Evolutionary conservation across 2,888 invertebrate species (phyloP).

Genomic region (Ornithoptera priamus): DNA sequence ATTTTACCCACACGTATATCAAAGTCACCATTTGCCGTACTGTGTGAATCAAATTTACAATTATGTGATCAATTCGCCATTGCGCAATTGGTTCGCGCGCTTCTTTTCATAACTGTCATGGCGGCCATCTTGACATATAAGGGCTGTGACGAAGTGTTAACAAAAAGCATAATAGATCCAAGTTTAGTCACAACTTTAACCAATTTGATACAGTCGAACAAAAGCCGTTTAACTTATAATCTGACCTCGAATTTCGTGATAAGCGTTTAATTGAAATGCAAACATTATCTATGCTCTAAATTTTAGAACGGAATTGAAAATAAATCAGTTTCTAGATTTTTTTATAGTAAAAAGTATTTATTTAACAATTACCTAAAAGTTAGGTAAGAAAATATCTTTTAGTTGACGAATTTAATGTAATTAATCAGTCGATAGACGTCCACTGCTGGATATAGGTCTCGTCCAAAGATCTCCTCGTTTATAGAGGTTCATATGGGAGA

Average conservation of each 20-base stretch:
- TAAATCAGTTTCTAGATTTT: too few relatives aligned
- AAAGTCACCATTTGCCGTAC: slow-evolving; percentile 40
- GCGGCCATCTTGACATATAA: slow-evolving; percentile 27
- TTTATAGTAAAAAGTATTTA: too few relatives aligned
- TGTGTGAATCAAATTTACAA: slow-evolving; percentile 50
- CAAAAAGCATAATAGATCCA: slow-evolving; percentile 14
- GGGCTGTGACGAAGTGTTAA: slow-evolving; percentile 21
- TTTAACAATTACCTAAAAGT: too few relatives aligned
- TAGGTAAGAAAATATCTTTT: too few relatives aligned
- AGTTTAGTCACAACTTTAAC: slow-evolving; percentile 12
- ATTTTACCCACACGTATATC: slow-evolving; percentile 33
- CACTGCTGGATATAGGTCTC: too few relatives aligned
- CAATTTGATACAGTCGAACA: slow-evolving; percentile 11
- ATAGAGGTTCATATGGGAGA: too few relatives aligned
- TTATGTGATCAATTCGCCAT: slow-evolving; percentile 32
- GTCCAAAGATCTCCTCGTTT: too few relatives aligned
- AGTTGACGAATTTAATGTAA: too few relatives aligned
- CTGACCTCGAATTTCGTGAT: slow-evolving; percentile 18
- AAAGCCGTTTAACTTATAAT: background rate
- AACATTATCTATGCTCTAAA: background rate
- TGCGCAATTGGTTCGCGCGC: slow-evolving; percentile 29
- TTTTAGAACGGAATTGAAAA: too few relatives aligned
- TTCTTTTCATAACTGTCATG: slow-evolving; percentile 25
- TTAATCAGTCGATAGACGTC: too few relatives aligned
- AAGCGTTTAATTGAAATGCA: slow-evolving; percentile 18